Percentiles rank a stretch among this genome's conserved stretches.
Evolutionary conservation across 2,113 vertebrate genomes (phyloP).

Genomic region (Tretioscincus oriximinensis): DNA sequence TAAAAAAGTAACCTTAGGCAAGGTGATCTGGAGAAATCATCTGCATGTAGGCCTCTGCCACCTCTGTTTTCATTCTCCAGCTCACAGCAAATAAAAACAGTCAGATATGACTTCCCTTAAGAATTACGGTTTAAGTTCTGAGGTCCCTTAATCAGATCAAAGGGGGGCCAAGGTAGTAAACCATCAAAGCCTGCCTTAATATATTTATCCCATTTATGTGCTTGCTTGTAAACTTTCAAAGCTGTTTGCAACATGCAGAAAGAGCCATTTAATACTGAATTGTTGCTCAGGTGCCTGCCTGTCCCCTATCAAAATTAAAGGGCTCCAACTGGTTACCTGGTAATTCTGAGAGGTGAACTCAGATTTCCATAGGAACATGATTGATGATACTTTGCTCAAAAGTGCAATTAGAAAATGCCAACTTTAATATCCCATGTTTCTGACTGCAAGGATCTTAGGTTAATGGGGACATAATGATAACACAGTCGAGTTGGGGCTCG

Average conservation of each 20-base stretch:
- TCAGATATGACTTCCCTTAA: neutral
- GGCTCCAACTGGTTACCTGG: neutral
- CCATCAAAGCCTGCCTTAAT: neutral
- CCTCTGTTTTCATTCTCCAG: slow-evolving; percentile 34
- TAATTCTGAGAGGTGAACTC: too few relatives aligned
- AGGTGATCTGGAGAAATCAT: slow-evolving; percentile 43
- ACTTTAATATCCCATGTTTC: too few relatives aligned
- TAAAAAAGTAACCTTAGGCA: slow-evolving; percentile 62
- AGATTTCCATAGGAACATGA: too few relatives aligned
- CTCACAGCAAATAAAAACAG: neutral
- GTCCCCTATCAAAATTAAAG: neutral
- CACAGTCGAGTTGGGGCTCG: too few relatives aligned
- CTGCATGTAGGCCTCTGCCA: slow-evolving; percentile 59
- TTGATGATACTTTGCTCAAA: too few relatives aligned
- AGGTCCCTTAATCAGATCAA: neutral
- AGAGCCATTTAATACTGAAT: too few relatives aligned
- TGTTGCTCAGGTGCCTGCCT: neutral
- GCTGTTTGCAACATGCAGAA: neutral
- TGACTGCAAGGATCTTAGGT: too few relatives aligned
- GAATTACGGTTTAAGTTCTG: neutral
- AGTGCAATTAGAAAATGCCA: too few relatives aligned
- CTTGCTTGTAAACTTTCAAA: neutral
- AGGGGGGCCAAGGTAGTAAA: neutral
- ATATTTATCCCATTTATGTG: neutral
- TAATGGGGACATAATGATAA: too few relatives aligned